These are phyloP conservation scores for Benthosema pterotum DNA, from an alignment of 2,797 vertebrate species.

Conservation along the genomic window DNA sequence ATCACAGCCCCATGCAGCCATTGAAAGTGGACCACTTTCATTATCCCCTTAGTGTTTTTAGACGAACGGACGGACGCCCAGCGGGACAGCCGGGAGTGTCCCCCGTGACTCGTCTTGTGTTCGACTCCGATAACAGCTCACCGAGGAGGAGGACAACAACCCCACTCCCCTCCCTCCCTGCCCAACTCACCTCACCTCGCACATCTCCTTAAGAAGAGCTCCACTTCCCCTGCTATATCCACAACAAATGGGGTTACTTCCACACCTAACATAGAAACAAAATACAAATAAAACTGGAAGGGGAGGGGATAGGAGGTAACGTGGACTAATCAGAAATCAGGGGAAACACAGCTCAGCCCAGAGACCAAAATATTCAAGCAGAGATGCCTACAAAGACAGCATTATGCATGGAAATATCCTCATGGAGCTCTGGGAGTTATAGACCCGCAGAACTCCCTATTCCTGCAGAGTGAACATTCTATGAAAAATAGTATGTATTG, in stretches of 20 bases:
- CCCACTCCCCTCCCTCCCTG: slow-evolving; percentile 11
- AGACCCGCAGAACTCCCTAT: no score
- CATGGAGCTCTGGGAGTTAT: no score
- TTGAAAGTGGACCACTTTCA: slow-evolving; percentile 29
- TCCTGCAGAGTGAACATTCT: no score
- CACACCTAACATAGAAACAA: not conserved
- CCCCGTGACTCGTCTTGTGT: slow-evolving; percentile 11
- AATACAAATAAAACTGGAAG: not conserved
- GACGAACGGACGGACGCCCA: slow-evolving; percentile 10
- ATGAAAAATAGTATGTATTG: no score
- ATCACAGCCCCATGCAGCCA: slow-evolving; percentile 32
- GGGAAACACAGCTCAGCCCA: no score
- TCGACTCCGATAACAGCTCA: slow-evolving; percentile 35
- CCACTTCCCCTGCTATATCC: slow-evolving; percentile 19
- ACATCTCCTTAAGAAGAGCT: slow-evolving; percentile 29
- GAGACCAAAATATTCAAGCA: no score
- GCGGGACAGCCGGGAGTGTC: not conserved
- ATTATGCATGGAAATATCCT: no score
- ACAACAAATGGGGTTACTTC: not conserved
- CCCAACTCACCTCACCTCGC: no score
- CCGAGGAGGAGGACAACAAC: slow-evolving; percentile 27
- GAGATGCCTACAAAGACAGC: no score
- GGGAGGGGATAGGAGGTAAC: slow-evolving; percentile 12
- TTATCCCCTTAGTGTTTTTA: slow-evolving; percentile 28
- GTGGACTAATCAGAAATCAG: not conserved